Evolutionary conservation across 2,888 invertebrate genomes (phyloP), one percentile per base, ranked within the genome.

Genomic region (Cybosia mesomella): DNA sequence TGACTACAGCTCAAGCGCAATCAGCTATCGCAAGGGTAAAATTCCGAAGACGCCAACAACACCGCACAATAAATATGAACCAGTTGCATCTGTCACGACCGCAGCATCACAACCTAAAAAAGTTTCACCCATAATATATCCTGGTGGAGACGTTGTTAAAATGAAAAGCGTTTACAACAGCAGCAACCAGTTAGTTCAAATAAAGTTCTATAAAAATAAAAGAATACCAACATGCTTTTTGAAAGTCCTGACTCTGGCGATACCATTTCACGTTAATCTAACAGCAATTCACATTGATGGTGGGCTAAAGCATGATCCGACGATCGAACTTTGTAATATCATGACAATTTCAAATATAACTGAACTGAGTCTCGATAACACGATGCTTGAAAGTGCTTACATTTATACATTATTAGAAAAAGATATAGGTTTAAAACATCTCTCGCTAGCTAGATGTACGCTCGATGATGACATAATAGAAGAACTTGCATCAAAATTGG

Each of bases 401-500:
- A 89, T 87, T 67, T 77, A 79, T 2, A 71, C 85, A 24, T 75
- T 92, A 32, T 71, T 91, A 15, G 81, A 86, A 24, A 68, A 75
- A 4, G 3, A 65, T 0, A 74, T 81, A 1, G 73, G 61, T 10
- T 73, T 92, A 2, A 84, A 72, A 62, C 76, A 70, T 67, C 68
- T 92, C 2, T 91, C 92, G 0, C 65, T 92, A 15, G 72, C 85
- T 32, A 84, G 87, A 66, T 92, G 92, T 75, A 70, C 79, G 11
- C 83, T 92, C 54, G 81, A 85, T 24, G 91, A 92, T 64, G 73
- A 77, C 15, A 81, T 80, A 1, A 86, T 89, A 62, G 73, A 77
- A 58, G 72, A 80, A 63, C 83, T 92, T 57, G 85, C 86, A 61
- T 72, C 73, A 3, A 85, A 81, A 24, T 72, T 63, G 59, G 74